Evolutionary conservation across 2,797 vertebrate genomes (phyloP).

Genomic region (Spinibarbus caldwelli): DNA sequence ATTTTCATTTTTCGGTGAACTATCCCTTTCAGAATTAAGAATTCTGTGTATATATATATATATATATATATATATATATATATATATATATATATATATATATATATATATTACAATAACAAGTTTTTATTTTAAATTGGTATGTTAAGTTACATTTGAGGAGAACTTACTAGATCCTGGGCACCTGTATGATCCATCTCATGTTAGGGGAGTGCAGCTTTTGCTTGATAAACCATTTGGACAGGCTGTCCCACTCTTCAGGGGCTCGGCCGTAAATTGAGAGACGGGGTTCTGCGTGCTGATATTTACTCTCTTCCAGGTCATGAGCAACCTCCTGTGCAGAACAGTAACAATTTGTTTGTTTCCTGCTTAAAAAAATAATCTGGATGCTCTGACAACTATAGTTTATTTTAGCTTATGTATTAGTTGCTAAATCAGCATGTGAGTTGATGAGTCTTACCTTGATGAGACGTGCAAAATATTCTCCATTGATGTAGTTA

Average conservation of each 20-base stretch:
- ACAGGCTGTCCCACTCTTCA: conserved; percentile 87
- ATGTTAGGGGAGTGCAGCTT: conserved; percentile 93
- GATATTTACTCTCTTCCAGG: conserved; percentile 95
- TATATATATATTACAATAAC: too few species aligned
- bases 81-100: not conserved
- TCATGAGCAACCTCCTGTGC: conserved; percentile 89
- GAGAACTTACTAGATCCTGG: conserved; percentile 94
- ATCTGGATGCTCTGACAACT: not conserved
- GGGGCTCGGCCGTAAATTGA: conserved; percentile 93
- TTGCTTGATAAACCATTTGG: conserved; percentile 94
- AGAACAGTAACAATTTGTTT: not conserved
- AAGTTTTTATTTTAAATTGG: too few species aligned
- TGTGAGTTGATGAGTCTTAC: conserved; percentile 65
- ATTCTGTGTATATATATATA: not conserved
- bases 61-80: not conserved
- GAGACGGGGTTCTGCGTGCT: conserved; percentile 92
- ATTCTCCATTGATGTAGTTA: conserved; percentile 93
- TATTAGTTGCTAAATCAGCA: not conserved
- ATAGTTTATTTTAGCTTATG: not conserved
- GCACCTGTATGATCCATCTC: conserved; percentile 97
- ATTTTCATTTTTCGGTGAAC: too few species aligned
- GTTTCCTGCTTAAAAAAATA: not conserved
- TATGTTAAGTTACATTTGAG: not conserved
- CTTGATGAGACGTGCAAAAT: conserved; percentile 97
- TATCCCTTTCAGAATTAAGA: too few species aligned